These are phyloP conservation scores for Micronycteris hirsuta DNA, from an alignment of 2,113 vertebrate species.

Conservation along the genomic window DNA sequence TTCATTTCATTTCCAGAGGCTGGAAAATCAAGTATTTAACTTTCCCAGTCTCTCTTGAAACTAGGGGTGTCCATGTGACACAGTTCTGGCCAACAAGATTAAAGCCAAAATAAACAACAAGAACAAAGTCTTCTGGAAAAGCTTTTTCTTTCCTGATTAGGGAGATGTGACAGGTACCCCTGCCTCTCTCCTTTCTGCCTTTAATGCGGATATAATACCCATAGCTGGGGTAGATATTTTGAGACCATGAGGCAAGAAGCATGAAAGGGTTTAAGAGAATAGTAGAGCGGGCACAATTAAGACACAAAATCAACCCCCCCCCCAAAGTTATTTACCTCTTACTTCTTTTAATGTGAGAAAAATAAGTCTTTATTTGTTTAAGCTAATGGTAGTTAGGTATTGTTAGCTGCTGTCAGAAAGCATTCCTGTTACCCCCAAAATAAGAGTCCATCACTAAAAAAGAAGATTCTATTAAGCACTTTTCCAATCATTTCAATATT, in stretches of 20 bases:
- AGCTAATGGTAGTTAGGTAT: background rate
- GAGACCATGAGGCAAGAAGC: background rate
- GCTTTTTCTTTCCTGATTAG: background rate
- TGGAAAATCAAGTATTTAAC: background rate
- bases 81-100: background rate
- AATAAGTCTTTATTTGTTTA: background rate
- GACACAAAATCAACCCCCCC: background rate
- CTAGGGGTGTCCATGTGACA: background rate
- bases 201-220: background rate
- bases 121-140: background rate
- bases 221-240: background rate
- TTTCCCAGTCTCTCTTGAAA: background rate
- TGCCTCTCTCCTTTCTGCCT: background rate
- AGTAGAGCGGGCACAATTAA: background rate
- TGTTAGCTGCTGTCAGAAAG: background rate
- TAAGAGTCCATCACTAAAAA: background rate
- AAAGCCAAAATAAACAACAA: background rate
- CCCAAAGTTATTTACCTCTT: background rate
- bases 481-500: background rate
- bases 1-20: too few relatives aligned
- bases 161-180: background rate
- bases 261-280: background rate
- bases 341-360: background rate
- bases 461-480: background rate
- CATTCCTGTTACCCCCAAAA: background rate